Conservation (phyloP, 2,113 vertebrate genomes). For the Ceyx margarethae region DNA sequence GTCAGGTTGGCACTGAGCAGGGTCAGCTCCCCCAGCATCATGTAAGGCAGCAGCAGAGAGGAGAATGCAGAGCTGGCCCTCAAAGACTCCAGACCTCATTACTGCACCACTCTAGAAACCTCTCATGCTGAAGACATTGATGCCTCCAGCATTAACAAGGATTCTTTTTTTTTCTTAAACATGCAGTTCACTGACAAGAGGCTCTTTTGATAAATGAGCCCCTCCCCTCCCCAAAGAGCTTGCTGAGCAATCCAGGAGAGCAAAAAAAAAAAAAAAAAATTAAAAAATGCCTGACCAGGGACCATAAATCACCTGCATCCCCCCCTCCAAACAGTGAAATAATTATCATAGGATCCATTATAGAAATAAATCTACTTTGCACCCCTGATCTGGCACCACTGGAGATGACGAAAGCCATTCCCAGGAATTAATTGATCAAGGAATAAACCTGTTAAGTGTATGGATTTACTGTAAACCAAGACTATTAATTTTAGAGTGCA, state of each 20-base stretch:
- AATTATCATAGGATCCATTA: constrained; percentile 64
- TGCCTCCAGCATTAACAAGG: not conserved
- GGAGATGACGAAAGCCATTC: constrained; percentile 63
- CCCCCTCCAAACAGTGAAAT: constrained; percentile 50
- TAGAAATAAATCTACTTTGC: constrained; percentile 61
- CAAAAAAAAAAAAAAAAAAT: not conserved
- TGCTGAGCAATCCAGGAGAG: not conserved
- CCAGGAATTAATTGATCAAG: constrained; percentile 67
- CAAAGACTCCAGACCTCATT: not conserved
- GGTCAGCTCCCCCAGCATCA: not conserved
- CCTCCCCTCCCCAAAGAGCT: not conserved
- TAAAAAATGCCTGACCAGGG: not conserved
- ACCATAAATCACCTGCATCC: constrained; percentile 34
- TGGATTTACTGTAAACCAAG: constrained; percentile 69
- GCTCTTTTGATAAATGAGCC: not conserved
- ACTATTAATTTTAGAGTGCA: not conserved
- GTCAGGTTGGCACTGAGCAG: not conserved
- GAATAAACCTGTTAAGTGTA: constrained; percentile 68
- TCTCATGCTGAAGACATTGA: not conserved
- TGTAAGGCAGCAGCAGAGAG: not conserved
- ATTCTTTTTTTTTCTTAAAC: not conserved
- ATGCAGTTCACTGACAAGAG: not conserved
- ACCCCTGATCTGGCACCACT: constrained; percentile 43
- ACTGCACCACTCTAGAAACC: not conserved
- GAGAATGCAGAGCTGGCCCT: not conserved